Evolutionary conservation across 2,888 invertebrate species (phyloP).

Genomic region (Syrphus vitripennis): DNA sequence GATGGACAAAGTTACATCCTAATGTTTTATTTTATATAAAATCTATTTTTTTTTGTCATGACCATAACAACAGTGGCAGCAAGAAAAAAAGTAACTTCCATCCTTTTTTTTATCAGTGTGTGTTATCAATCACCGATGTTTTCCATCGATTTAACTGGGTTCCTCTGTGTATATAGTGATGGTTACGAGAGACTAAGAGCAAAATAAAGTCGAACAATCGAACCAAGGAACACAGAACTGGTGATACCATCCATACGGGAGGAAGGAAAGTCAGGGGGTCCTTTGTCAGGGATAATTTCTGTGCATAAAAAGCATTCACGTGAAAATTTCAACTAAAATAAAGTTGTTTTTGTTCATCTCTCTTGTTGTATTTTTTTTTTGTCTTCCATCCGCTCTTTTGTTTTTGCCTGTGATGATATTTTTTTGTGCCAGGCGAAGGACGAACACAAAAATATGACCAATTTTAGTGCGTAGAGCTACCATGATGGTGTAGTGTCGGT

Average conservation of each 20-base stretch:
- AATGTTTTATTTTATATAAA: constrained; percentile 8
- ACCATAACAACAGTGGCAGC: not conserved
- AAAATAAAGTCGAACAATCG: not conserved
- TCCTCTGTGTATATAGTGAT: constrained; percentile 26
- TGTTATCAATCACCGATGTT: constrained; percentile 52
- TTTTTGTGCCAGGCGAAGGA: constrained; percentile 24
- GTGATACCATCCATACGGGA: not conserved
- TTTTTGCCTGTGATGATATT: not conserved
- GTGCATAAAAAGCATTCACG: constrained; percentile 47
- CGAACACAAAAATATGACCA: not conserved
- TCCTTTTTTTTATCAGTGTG: not conserved
- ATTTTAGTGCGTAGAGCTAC: not conserved
- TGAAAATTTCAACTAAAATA: constrained; percentile 53
- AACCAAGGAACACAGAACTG: not conserved
- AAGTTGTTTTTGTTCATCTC: not conserved
- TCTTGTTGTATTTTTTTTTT: not conserved
- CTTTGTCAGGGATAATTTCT: constrained; percentile 26
- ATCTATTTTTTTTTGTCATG: not conserved
- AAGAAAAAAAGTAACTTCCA: not conserved
- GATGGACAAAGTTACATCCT: constrained; percentile 1
- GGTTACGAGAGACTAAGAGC: not conserved
- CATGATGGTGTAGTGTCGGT: not conserved
- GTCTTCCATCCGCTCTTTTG: not conserved
- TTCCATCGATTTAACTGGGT: constrained; percentile 55
- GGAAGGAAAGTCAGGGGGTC: too few species aligned